Base-by-base conservation (phyloP, 2,113 vertebrate species). In the Entosphenus tridentatus region DNA sequence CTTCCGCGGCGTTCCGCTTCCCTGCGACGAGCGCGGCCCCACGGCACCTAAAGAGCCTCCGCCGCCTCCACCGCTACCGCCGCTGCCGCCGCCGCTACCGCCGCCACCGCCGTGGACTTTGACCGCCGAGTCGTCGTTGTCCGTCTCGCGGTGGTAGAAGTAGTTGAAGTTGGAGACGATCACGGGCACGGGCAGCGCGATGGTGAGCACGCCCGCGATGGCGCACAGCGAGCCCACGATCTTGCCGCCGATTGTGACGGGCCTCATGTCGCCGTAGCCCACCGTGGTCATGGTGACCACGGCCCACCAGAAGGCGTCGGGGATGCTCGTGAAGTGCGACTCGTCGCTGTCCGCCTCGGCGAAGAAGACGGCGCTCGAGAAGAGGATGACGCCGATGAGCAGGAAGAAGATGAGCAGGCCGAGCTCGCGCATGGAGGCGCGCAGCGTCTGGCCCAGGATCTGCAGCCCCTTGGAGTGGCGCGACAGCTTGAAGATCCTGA, bases 151-250 rank as follows among this genome's bases (percentile, higher is more conserved):
- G 74, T 90, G 87, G 73, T 93, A 92, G 79, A 91, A 91, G 73
- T 88, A 93, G 75, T 87, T 90, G 77, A 93, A 93, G 76, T 93
- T 93, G 74, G 87, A 91, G 73, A 93, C 89, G 1, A 93, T 91
- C 75, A 92, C 88, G 0, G 89, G 89, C 57, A 93, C 89, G 0
- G 89, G 89, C 69, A 93, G 74, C 1, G 89, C 89, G 73, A 95
- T 91, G 77, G 88, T 90, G 71, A 95, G 83, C 70, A 95, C 89
- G 0, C 89, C 88, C 0, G 88, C 87, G 2, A 93, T 90, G 78
- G 88, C 89, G 1, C 89, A 93, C 76, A 93, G 85, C 39, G 88
- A 90, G 14, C 89, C 89, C 75, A 92, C 89, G 55, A 90, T 78
- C 79, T 90, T 90, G 21, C 89, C 89, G 1, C 84, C 87, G 1